Evolutionary conservation across 2,888 invertebrate genomes (phyloP).

Genomic region (Pollenia labialis): DNA sequence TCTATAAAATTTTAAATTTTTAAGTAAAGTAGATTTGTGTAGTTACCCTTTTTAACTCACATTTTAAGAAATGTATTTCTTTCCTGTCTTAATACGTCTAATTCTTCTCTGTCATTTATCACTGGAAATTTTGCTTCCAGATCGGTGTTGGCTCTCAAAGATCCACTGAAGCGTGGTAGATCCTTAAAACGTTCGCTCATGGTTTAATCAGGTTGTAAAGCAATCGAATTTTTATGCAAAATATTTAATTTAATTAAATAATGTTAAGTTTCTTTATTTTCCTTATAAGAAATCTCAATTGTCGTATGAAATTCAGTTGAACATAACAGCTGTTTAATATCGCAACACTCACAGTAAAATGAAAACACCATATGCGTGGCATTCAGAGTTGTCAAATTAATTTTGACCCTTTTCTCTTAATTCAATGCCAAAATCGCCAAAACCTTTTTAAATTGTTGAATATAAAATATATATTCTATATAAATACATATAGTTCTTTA

Average conservation of each 20-base stretch:
- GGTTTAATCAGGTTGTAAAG: background rate
- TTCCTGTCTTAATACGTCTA: slow-evolving; percentile 68
- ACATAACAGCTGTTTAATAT: slow-evolving; percentile 26
- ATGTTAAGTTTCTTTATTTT: background rate
- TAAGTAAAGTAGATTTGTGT: background rate
- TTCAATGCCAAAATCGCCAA: too few species aligned
- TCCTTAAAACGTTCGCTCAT: slow-evolving; percentile 73
- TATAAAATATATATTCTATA: too few species aligned
- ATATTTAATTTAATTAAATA: background rate
- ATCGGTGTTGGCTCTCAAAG: slow-evolving; percentile 87
- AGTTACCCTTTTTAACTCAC: slow-evolving; percentile 64
- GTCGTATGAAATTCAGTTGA: slow-evolving; percentile 10
- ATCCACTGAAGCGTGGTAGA: slow-evolving; percentile 87
- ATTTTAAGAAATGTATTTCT: slow-evolving; percentile 64
- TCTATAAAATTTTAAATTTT: slow-evolving; percentile 22
- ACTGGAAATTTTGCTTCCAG: slow-evolving; percentile 83
- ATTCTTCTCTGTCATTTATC: slow-evolving; percentile 59
- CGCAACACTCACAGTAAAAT: slow-evolving; percentile 2
- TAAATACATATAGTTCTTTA: too few species aligned
- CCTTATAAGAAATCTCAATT: background rate
- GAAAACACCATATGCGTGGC: slow-evolving; percentile 40
- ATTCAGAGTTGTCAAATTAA: background rate
- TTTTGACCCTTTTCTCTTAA: too few species aligned
- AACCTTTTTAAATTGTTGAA: too few species aligned
- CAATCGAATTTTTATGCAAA: background rate